A percentile compares a stretch with the other conserved stretches of the same genome.
These are phyloP conservation scores for Pluvialis apricaria DNA, from an alignment of 2,113 vertebrate genomes.

Conservation along the genomic window DNA sequence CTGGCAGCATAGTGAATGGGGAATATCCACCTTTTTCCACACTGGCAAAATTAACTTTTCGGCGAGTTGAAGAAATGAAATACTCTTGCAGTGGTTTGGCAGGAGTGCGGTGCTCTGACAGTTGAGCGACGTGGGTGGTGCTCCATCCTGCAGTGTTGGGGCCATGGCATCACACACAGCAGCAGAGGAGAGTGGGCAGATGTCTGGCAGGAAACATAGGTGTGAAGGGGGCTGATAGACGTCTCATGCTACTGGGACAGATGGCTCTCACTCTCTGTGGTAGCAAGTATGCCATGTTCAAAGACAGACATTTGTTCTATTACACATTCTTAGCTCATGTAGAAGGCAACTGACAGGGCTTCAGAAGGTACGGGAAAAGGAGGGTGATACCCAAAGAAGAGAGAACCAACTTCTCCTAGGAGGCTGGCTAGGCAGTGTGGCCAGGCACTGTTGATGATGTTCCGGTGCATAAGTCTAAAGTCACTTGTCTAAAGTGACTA, in stretches of 20 bases:
- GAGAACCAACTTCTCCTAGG: not conserved
- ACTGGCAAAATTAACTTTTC: not conserved
- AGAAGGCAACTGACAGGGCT: not conserved
- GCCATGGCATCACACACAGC: fast-evolving
- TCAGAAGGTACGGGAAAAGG: not conserved
- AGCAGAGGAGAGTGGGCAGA: not conserved
- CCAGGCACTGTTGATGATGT: not conserved
- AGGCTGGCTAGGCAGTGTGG: not conserved
- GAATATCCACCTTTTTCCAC: not conserved
- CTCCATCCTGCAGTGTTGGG: fast-evolving
- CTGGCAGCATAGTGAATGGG: not conserved
- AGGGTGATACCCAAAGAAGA: not conserved
- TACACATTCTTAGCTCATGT: not conserved
- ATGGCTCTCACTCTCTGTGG: not conserved
- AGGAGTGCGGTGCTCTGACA: fast-evolving
- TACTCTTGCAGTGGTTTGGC: not conserved
- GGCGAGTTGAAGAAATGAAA: fast-evolving
- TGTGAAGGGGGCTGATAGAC: constrained; percentile 22
- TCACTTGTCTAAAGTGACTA: no score
- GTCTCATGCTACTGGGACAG: not conserved
- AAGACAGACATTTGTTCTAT: not conserved
- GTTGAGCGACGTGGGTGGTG: not conserved
- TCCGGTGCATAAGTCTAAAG: not conserved
- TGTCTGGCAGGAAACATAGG: not conserved
- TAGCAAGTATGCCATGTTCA: not conserved